A percentile compares a stretch with the other conserved stretches of the same genome.
Evolutionary conservation across 1,140 invertebrate genomes (phyloP).

Genomic region (Ceratosolen solmsi): DNA sequence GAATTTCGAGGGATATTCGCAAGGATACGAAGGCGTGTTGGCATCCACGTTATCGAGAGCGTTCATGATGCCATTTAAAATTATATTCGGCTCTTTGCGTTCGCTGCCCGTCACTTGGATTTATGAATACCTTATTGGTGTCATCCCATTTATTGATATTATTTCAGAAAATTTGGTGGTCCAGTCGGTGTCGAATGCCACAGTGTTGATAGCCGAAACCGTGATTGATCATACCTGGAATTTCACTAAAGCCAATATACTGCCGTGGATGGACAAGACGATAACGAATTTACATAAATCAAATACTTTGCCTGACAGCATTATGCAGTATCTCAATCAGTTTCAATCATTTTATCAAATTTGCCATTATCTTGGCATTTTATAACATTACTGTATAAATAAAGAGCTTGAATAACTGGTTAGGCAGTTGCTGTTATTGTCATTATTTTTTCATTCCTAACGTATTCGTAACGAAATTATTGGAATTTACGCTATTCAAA

Average conservation of each 20-base stretch:
- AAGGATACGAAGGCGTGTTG: not conserved
- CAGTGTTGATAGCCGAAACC: not conserved
- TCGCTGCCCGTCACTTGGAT: not conserved
- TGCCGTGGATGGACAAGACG: not conserved
- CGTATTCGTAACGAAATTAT: too few species aligned
- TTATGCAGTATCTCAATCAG: not conserved
- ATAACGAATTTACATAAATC: conserved; percentile 5
- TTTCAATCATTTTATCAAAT: conserved; percentile 33
- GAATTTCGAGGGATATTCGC: not conserved
- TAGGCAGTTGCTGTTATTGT: not conserved
- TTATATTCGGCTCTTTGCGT: not conserved
- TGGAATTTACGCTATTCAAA: too few species aligned
- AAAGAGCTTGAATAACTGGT: too few species aligned
- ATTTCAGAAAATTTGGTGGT: not conserved
- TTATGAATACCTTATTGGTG: not conserved
- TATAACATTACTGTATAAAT: not conserved
- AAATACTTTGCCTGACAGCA: not conserved
- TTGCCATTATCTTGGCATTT: conserved; percentile 1
- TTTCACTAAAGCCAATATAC: conserved; percentile 9
- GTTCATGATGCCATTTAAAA: conserved; percentile 36
- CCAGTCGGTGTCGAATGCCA: not conserved
- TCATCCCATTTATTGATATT: not conserved
- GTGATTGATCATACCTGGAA: not conserved
- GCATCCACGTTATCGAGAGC: not conserved
- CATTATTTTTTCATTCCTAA: too few species aligned